Evolutionary conservation across 1,140 invertebrate genomes (phyloP), one percentile per base, ranked within the genome.

Genomic region (Scaptomyza hsui): DNA sequence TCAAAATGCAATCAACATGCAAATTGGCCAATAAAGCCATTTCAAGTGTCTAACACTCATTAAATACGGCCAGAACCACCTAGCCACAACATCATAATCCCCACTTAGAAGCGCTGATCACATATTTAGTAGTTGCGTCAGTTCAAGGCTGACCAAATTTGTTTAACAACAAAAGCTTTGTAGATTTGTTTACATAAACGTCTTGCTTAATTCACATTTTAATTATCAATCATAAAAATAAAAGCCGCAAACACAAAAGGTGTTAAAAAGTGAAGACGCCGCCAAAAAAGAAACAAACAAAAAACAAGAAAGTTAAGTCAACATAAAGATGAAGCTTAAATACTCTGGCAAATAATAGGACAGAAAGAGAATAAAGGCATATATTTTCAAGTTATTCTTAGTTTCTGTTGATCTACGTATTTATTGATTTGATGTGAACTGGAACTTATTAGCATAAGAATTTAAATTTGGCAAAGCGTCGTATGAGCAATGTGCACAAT

Each of bases 1-100:
- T 47, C 7, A 7, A 49, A 53, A 59, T 72, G 72, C 74, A 88
- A 88, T 81, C 73, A 86, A 57, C 47, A 86, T 86, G 81, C 72
- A 88, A 86, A 88, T 81, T 85, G 68, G 49, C 59, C 48, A 81
- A 85, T 85, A 83, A 83, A 56, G 24, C 44, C 29, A 44, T 12
- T 37, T 29, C 39, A 65, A 49, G 51, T 61, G 69, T 19, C 16
- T 63, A 68, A 53, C 68, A 57, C 52, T 26, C 63, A 71, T 52
- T 74, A 41, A 51, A 52, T 51, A 35, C 44, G 78, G 62, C 21
- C 52, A 70, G 67, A 63, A 70, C 47, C 12, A 70, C 47, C 12
- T 67, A 52, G 19, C 39, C 6, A 18, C 67, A 62, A 18, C 67
- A 62, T 57, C 15, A 55, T 59, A 62, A 70, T 39, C 18, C 5